These are phyloP conservation scores for Acanthosepion esculentum DNA, from an alignment of 2,888 invertebrate species.

Conservation along the genomic window DNA sequence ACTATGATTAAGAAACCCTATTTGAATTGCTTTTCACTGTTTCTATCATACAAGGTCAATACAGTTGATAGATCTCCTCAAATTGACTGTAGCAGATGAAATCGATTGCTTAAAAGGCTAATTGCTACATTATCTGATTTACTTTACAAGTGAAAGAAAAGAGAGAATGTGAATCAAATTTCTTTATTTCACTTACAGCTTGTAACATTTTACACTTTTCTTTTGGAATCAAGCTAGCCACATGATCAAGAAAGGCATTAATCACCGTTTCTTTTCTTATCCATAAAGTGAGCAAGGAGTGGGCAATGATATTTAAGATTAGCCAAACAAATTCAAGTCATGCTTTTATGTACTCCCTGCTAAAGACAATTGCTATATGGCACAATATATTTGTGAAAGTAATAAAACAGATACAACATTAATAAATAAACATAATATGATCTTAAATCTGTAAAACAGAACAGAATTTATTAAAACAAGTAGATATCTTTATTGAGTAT, in stretches of 20 bases:
- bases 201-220: background rate
- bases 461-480: no score
- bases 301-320: background rate
- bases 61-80: background rate
- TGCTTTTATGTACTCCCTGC: background rate
- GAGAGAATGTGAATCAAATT: background rate
- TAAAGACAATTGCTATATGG: background rate
- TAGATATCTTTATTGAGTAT: no score
- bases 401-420: no score
- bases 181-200: background rate
- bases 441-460: no score
- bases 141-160: background rate
- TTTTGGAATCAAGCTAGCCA: background rate
- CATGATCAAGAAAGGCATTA: background rate
- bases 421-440: no score
- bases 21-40: background rate
- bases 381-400: background rate
- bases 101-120: background rate
- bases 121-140: background rate
- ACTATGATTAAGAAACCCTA: background rate
- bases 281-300: background rate
- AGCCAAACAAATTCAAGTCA: background rate
- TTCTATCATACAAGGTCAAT: background rate
- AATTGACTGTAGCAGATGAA: background rate
- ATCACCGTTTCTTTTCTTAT: background rate